Conservation (phyloP, 2,797 vertebrate genomes). For the Momotus momota region DNA sequence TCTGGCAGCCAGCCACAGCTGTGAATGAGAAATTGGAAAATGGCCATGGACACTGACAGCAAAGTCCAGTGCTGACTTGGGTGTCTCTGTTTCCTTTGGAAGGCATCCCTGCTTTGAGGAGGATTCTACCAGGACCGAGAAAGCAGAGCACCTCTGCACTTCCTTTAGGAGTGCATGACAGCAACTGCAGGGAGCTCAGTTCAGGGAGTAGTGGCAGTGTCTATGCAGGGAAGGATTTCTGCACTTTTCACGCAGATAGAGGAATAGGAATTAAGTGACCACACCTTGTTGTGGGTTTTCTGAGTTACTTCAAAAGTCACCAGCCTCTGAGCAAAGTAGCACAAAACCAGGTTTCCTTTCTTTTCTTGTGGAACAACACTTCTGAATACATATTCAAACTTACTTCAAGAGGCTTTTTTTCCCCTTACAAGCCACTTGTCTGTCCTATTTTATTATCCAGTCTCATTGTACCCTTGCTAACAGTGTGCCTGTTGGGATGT, state of each 20-base stretch:
- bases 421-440: background rate
- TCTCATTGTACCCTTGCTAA: background rate
- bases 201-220: background rate
- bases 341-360: background rate
- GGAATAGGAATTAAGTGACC: background rate
- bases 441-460: background rate
- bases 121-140: background rate
- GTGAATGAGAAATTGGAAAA: background rate
- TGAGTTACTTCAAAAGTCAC: background rate
- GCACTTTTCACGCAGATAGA: background rate
- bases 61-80: background rate
- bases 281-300: background rate
- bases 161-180: fast-evolving
- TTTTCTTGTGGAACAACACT: background rate
- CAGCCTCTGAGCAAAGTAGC: background rate
- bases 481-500: background rate
- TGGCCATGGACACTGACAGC: background rate
- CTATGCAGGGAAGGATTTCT: background rate
- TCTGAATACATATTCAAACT: background rate
- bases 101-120: background rate
- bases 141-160: background rate
- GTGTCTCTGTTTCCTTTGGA: background rate
- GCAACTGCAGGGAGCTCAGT: background rate
- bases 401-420: background rate
- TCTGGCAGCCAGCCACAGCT: background rate